Evolutionary conservation across 2,888 invertebrate species (phyloP), one percentile per base, ranked within the genome.

Genomic region (Caenorhabditis parvicauda): DNA sequence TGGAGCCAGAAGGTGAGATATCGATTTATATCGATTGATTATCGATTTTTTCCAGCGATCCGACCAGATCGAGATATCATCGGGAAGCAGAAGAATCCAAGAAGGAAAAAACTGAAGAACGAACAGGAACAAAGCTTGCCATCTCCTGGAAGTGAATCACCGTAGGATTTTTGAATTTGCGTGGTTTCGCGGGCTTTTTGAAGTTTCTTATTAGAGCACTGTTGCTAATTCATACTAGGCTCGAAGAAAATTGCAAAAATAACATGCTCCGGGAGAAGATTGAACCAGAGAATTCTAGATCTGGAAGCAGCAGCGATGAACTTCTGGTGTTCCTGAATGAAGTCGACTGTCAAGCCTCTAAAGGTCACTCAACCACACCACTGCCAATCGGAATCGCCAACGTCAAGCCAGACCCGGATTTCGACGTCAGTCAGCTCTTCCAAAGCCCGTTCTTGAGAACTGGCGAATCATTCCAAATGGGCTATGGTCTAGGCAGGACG

Each of bases 1-100:
- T 79, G 79, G 79, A 79, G 55, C 74, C 74, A 6, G 76, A 75
- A 28, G 62, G 62, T 62, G 17, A 19, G 48, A n/a, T 6, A 17
- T 29, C 12, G 22, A 9, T 28, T 3, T 7, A 22, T 9, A n/a
- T 24, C 12, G 12, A 7, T 49, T 9, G 14, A 47, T 27, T 28
- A 14, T 24, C 6, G 0, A 32, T 9, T 29, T 46, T 52, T 59
- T 74, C 38, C 49, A 74, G 79, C 79, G 14, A 79, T 79, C 50
- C 75, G 79, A 1, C 79, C 79, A 2, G 79, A 79, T 45, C 64
- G 79, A 1, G 79, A 79, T 58, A 62, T 79, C 48, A 79, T 79
- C 47, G 79, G 79, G 3, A 79, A 79, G 56, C 79, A 79, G 60
- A 77, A 80, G 59, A 79, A 79, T 54, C 79, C 79, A 22, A 60